These are phyloP conservation scores for Actinemys pallida DNA, from an alignment of 2,113 vertebrate species.

Conservation along the genomic window DNA sequence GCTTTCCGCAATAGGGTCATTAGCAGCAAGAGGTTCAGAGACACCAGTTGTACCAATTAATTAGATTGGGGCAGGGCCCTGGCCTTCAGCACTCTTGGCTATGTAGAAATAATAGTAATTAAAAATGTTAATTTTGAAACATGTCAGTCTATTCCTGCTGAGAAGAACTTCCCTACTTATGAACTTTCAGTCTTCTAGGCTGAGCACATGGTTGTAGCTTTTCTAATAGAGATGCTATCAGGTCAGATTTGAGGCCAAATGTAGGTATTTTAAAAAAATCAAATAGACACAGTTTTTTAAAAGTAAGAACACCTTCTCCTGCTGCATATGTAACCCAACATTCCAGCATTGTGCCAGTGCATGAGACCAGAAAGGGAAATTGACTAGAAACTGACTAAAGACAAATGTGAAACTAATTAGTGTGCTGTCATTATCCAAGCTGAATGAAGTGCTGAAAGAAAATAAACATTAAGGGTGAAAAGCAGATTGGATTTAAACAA, in stretches of 20 bases:
- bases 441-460: conserved; percentile 58
- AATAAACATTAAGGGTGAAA: conserved; percentile 44
- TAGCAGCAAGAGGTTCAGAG: neutral
- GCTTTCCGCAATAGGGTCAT: neutral
- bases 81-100: neutral
- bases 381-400: neutral
- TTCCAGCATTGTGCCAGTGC: neutral
- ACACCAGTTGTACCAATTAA: neutral
- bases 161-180: conserved; percentile 4
- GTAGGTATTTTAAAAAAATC: neutral
- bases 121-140: neutral
- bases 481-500: conserved; percentile 58
- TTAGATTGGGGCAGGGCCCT: neutral
- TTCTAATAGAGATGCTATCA: neutral
- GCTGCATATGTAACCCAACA: neutral
- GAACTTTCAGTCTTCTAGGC: neutral
- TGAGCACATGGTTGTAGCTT: neutral
- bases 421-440: conserved; percentile 8
- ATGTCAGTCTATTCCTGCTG: neutral
- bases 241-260: neutral
- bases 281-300: neutral
- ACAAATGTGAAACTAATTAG: conserved; percentile 61
- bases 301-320: neutral
- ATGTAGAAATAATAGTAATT: rapidly evolving
- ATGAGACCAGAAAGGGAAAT: conserved; percentile 32